Evolutionary conservation across 2,113 vertebrate species (phyloP), one percentile per base, ranked within the genome.

Genomic region (Thamnophis sirtalis): DNA sequence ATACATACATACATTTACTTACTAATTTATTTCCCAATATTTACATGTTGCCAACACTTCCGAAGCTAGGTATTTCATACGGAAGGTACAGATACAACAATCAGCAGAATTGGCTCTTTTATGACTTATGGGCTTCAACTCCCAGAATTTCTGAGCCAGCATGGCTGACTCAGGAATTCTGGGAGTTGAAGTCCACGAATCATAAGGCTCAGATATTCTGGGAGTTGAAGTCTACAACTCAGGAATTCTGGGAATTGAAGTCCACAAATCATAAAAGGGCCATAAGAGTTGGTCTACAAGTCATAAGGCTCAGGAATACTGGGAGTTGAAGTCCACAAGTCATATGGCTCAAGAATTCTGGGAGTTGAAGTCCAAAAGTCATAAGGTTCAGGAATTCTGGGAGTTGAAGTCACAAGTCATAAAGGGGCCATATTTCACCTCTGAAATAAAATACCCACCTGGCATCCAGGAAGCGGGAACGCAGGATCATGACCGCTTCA

Each of bases 401-500:
- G 60, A 68, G 28, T 13, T n/a, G 60, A n/a, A 68, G 60, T 68
- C 1, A 68, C 60, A 68, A 33, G 28, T 68, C 63, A 68, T 33
- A 68, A 68, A n/a, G 13, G 13, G 63, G n/a, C 63, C 5, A 33
- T 33, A 33, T 15, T 68, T 33, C 49, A 60, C 22, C 26, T 87
- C 8, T 49, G 33, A 48, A 84, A 33, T 26, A 48, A 5, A 24
- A 24, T 5, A 53, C 17, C 8, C 15, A 98, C 98, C 98, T 98
- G 96, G 98, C 98, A 5, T 98, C 98, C 17, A 99, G 97, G 96
- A 99, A 99, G 56, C 98, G 98, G 22, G 98, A 98, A 49, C 98
- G 97, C 91, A 99, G 97, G 95, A 99, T 99, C 98, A 99, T 98
- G 95, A 99, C 98, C 0, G 98, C 98, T 94, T 99, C 98, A 7